These are phyloP conservation scores for Meteorus sp. DNA, from an alignment of 1,140 invertebrate genomes.

Conservation along the genomic window DNA sequence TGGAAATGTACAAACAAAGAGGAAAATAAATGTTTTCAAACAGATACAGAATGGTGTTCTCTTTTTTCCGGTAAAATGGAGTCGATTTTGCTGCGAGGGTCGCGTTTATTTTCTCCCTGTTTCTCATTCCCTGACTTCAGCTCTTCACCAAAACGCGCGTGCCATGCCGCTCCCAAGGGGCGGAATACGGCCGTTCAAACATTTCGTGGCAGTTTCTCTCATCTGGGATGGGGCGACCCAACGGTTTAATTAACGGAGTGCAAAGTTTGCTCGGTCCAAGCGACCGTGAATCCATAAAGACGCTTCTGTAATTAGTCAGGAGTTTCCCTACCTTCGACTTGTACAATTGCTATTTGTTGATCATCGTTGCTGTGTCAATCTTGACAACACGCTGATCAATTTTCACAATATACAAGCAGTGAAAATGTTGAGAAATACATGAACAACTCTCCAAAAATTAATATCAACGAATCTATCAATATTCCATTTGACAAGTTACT, in stretches of 20 bases:
- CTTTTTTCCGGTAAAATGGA: too few species aligned
- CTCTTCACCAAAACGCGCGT: not conserved
- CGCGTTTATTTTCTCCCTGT: too few species aligned
- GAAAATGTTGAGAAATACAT: too few species aligned
- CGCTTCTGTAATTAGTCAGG: slow-evolving; percentile 9
- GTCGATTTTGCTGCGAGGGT: too few species aligned
- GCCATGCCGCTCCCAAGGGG: not conserved
- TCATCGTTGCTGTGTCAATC: slow-evolving; percentile 1
- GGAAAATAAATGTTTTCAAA: too few species aligned
- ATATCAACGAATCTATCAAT: too few species aligned
- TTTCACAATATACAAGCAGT: not conserved
- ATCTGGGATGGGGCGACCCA: too few species aligned
- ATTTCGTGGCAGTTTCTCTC: not conserved
- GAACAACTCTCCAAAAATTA: not conserved
- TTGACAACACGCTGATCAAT: not conserved
- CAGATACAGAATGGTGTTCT: too few species aligned
- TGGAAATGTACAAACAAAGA: too few species aligned
- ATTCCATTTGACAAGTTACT: too few species aligned
- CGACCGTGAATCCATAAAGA: slow-evolving; percentile 12
- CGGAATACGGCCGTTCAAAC: not conserved
- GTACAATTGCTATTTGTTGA: slow-evolving; percentile 4
- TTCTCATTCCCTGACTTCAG: not conserved
- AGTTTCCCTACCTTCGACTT: not conserved
- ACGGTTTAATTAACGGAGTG: slow-evolving; percentile 15
- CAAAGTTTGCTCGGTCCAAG: slow-evolving; percentile 6